phyloP scores from a whole-genome alignment of 1,140 invertebrate species.

The Stegodyphus mimosarum region DNA sequence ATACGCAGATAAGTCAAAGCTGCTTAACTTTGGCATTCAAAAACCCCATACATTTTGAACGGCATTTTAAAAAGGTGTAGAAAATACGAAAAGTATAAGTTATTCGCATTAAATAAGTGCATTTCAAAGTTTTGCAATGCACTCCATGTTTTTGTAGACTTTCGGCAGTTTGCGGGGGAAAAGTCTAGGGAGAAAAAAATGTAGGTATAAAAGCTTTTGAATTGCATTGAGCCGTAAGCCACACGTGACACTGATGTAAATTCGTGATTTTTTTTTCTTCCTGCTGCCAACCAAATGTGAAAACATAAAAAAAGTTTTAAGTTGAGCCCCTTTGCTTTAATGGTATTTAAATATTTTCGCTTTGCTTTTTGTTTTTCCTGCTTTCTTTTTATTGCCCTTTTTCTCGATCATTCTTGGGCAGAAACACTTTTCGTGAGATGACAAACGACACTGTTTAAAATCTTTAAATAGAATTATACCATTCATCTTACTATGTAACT shows the following conservation, averaged over 20 bases:
- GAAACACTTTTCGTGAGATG: no score
- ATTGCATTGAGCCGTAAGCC: constrained; percentile 42
- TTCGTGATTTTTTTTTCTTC: neutral
- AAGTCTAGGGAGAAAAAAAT: neutral
- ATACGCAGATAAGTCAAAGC: neutral
- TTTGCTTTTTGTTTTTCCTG: no score
- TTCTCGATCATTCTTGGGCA: no score
- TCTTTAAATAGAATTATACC: no score
- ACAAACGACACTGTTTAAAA: no score
- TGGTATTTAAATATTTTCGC: no score
- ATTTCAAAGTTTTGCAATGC: constrained; percentile 29
- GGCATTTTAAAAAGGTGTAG: constrained; percentile 10
- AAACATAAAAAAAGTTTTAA: no score
- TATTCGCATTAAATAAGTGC: constrained; percentile 45
- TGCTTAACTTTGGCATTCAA: constrained; percentile 18
- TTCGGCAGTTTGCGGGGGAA: neutral
- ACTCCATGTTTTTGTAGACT: neutral
- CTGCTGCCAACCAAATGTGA: no score
- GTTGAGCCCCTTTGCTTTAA: no score
- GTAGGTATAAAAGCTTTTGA: constrained; percentile 17
- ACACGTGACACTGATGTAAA: constrained; percentile 46
- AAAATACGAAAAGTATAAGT: constrained; percentile 9
- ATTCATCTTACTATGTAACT: no score
- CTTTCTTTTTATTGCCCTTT: no score
- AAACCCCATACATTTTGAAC: neutral